Conservation (phyloP, 2,888 invertebrate genomes). For the Cristatella mucedo region DNA sequence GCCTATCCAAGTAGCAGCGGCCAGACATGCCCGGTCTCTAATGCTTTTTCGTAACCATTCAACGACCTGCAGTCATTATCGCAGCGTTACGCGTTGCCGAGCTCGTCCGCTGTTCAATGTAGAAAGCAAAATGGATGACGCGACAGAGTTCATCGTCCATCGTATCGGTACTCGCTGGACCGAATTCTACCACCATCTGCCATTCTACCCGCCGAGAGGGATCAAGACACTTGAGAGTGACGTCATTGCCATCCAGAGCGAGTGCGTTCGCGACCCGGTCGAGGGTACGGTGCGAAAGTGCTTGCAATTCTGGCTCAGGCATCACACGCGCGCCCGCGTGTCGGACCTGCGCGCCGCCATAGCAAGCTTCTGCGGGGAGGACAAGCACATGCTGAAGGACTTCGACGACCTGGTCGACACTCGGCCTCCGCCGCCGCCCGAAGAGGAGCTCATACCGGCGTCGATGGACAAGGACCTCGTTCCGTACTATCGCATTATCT, state of each 20-base stretch:
- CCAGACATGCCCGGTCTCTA: no score
- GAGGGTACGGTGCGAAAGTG: constrained; percentile 1
- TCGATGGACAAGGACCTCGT: constrained; percentile 6
- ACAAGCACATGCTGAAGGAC: no score
- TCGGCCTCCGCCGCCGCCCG: background rate
- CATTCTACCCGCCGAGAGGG: constrained; percentile 5
- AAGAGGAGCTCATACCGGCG: constrained; percentile 6
- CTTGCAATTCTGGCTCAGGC: constrained; percentile 8
- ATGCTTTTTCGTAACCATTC: no score
- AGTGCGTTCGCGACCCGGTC: constrained; percentile 3
- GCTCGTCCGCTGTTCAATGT: no score
- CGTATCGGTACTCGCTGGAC: constrained; percentile 1
- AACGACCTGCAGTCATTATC: no score
- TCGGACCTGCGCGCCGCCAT: background rate
- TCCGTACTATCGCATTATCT: constrained; percentile 7
- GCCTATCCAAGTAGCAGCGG: no score
- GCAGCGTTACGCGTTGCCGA: no score
- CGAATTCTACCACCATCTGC: constrained; percentile 2
- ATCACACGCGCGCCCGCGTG: constrained; percentile 6
- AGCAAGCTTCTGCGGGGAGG: background rate
- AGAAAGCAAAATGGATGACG: no score
- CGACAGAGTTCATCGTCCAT: no score
- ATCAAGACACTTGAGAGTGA: constrained; percentile 1
- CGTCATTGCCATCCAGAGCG: background rate
- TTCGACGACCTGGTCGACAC: no score